These are phyloP conservation scores for Barypeithes pellucidus DNA, from an alignment of 2,888 invertebrate species.

Conservation along the genomic window DNA sequence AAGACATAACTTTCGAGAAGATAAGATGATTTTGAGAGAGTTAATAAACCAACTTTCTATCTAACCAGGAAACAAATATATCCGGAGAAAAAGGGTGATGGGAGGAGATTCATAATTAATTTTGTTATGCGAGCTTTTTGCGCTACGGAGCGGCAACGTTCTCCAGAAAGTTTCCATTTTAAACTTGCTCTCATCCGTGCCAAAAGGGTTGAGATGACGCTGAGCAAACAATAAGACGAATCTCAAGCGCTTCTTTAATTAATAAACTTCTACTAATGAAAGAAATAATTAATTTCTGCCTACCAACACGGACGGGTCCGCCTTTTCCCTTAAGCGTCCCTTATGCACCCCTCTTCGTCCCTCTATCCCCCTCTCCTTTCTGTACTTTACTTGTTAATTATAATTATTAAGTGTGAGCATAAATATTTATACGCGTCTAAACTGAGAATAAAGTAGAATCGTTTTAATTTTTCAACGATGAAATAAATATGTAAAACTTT, in stretches of 20 bases:
- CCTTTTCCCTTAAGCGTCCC: slow-evolving; percentile 21
- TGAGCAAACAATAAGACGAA: slow-evolving; percentile 70
- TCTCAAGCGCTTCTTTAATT: slow-evolving; percentile 72
- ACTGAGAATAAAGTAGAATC: too few species aligned
- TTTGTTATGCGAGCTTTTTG: slow-evolving; percentile 66
- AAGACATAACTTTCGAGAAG: slow-evolving; percentile 26
- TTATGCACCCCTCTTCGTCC: slow-evolving; percentile 23
- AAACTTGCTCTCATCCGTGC: slow-evolving; percentile 69
- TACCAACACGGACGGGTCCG: slow-evolving; percentile 47
- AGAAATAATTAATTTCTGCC: slow-evolving; percentile 73
- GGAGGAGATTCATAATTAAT: slow-evolving; percentile 69
- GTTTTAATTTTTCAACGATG: too few species aligned
- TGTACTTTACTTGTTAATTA: slow-evolving; percentile 40
- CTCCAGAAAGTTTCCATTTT: slow-evolving; percentile 69
- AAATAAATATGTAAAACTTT: too few species aligned
- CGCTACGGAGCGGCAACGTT: slow-evolving; percentile 58
- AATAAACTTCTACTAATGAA: slow-evolving; percentile 73
- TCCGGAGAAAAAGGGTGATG: slow-evolving; percentile 24
- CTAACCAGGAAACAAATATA: slow-evolving; percentile 44
- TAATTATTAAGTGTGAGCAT: slow-evolving; percentile 15
- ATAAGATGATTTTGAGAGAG: slow-evolving; percentile 32
- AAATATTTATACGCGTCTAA: slow-evolving; percentile 6
- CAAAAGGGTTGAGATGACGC: slow-evolving; percentile 71
- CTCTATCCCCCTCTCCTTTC: slow-evolving; percentile 4
- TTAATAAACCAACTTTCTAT: slow-evolving; percentile 42